Evolutionary conservation across 2,113 vertebrate species (phyloP).

Genomic region (Gasterosteus aculeatus): DNA sequence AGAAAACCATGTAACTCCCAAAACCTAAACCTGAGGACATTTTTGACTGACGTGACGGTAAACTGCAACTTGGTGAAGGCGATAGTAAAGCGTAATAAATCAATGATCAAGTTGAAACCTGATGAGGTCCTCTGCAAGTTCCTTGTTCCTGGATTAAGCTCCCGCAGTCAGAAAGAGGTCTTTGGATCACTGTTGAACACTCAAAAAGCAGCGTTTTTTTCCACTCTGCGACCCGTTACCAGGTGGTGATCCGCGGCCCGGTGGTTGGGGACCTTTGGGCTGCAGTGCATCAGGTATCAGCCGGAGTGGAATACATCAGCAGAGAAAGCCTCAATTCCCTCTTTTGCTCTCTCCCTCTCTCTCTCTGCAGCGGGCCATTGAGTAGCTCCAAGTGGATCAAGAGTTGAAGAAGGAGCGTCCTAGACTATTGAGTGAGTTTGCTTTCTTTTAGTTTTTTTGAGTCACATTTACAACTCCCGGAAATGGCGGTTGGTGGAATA

Average conservation of each 20-base stretch:
- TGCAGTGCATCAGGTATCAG: neutral
- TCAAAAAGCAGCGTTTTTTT: too few species aligned
- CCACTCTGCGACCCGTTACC: too few species aligned
- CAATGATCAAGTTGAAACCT: neutral
- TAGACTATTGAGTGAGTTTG: conserved; percentile 63
- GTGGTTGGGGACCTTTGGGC: neutral
- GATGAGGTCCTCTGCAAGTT: neutral
- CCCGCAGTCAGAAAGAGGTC: neutral
- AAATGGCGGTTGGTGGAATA: neutral
- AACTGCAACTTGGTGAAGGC: neutral
- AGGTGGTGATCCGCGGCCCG: too few species aligned
- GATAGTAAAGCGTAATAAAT: neutral
- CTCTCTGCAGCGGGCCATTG: conserved; percentile 43
- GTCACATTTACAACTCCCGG: neutral
- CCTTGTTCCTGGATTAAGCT: neutral
- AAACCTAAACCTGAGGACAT: too few species aligned
- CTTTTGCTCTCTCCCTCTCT: conserved; percentile 10
- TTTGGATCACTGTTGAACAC: neutral
- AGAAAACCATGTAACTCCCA: too few species aligned
- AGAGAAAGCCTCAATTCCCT: conserved; percentile 2
- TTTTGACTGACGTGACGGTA: too few species aligned
- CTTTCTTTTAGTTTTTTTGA: neutral
- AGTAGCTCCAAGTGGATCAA: conserved; percentile 51
- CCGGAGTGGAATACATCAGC: neutral
- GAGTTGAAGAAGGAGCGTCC: conserved; percentile 51